Base-by-base conservation (phyloP, 2,888 invertebrate genomes). In the Stramonita haemastoma region DNA sequence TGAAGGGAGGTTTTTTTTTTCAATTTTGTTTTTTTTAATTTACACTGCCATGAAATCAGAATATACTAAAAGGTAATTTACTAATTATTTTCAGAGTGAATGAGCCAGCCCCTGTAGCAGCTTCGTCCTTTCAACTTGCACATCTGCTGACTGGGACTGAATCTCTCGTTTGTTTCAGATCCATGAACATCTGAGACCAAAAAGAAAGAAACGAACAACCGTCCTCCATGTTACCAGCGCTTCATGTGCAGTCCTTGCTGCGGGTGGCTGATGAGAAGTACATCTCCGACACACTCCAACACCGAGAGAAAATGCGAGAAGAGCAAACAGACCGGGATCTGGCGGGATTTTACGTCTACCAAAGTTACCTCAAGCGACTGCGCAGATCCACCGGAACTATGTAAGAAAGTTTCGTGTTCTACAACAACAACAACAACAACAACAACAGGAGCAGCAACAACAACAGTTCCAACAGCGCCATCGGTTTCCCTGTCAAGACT, bases 311-410 rank as follows among this genome's bases (percentile, higher is more conserved):
- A 66, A 83, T 34, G 36, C 88, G 83, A 34, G 90, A 90, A 11
- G 13, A 46, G 0, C 66, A 88, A 2, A 57, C 36, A 13, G 34
- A 85, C 22, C 77, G 81, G 60, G 88, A 88, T 60, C 73, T 88
- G 2, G 90, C 86, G 29, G 90, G 90, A 19, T 86, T 90, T 26
- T 88, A 90, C 83, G 81, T 90, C 11, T 90, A 90, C 66, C 90
- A 88, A 60, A 90, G 57, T 66, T 90, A 90, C 66, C 86, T 90
- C 29, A 86, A 66, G 32, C 90, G 90, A n/a, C 83, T 90, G 60
- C 90, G 90, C n/a, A 34, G 90, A 29, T 90, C 36, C 90, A 90
- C 86, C 70, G 86, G 26, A 85, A 86, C 36, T 90, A 90, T 34
- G 90, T 90, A 29, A 60, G 32, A 17, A 87, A 84, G 29, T 77